Evolutionary conservation across 2,888 invertebrate species (phyloP), one percentile per base, ranked within the genome.

Genomic region (Drosophila subquinaria): DNA sequence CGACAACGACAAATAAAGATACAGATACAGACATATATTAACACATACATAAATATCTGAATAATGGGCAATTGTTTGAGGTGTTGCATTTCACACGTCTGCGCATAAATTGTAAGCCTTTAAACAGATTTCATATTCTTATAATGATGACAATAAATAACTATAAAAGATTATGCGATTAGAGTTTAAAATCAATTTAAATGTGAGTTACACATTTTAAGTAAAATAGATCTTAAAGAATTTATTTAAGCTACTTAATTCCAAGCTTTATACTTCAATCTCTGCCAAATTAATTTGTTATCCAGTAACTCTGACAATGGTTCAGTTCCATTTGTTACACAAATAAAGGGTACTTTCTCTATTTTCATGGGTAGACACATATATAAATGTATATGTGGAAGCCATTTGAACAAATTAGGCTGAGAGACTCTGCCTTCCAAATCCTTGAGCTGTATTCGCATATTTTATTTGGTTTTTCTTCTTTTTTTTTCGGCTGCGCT

Each of bases 371-470:
- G 20, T 51, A 51, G 8, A 48, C 4, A 11, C 10, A 50, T 8
- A 36, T 52, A 10, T 20, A 35, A 8, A 30, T 35, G 17, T 30
- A 35, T 51, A 30, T 61, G 65, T 65, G 61, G 57, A 79, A 79
- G 70, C 74, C 77, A 82, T 79, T 78, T 78, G 76, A 87, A 69
- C 70, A 89, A 89, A 86, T 86, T 89, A 89, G 75, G 72, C 79
- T 74, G 70, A 55, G 56, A 45, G 45, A 13, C 64, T 61, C 81
- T 77, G 82, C 45, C 8, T 30, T 17, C 62, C 64, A n/a, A 6
- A 52, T 53, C 53, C 56, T 30, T 47, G 20, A 35, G 57, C 43
- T 51, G 35, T 47, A 65, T 50, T 73, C 45, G 53, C 65, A 63
- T 65, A 72, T 74, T 76, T 73, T 64, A 72, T 82, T 68, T 83